These are phyloP conservation scores for Enteromius paludinosus DNA, from an alignment of 2,797 vertebrate genomes.

Conservation along the genomic window DNA sequence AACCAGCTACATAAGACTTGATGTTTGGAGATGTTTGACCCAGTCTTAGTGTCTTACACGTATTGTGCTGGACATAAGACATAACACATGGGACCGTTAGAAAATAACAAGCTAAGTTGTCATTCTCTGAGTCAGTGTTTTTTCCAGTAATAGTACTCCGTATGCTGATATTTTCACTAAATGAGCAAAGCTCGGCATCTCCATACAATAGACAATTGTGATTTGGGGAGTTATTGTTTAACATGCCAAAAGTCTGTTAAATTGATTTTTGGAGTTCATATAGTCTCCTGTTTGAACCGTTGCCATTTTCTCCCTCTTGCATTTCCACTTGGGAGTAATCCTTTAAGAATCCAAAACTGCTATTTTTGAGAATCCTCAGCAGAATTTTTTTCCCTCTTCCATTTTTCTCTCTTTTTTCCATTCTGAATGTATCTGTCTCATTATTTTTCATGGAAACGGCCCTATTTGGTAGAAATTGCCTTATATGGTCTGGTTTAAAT, in stretches of 20 bases:
- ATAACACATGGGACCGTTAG: slow-evolving; percentile 40
- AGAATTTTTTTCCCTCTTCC: neutral
- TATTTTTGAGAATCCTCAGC: slow-evolving; percentile 59
- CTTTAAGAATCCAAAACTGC: slow-evolving; percentile 60
- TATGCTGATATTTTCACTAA: slow-evolving; percentile 61
- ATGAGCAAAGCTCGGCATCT: slow-evolving; percentile 65
- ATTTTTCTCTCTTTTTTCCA: neutral
- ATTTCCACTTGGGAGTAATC: slow-evolving; percentile 55
- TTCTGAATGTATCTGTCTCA: neutral
- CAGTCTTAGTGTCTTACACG: neutral
- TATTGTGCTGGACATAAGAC: slow-evolving; percentile 6
- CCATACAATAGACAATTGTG: slow-evolving; percentile 71
- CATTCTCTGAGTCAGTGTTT: slow-evolving; percentile 61
- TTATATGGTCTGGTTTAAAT: slow-evolving; percentile 50
- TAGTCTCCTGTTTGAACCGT: slow-evolving; percentile 62
- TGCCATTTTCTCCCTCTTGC: slow-evolving; percentile 48
- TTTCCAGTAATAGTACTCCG: slow-evolving; percentile 64
- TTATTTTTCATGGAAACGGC: slow-evolving; percentile 31
- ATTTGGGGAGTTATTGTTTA: slow-evolving; percentile 70
- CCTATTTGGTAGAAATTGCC: neutral
- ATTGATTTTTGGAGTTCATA: slow-evolving; percentile 65
- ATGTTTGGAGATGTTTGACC: neutral
- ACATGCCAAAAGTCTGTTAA: slow-evolving; percentile 63
- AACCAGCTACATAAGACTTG: neutral
- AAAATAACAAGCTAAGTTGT: slow-evolving; percentile 63